A percentile compares a stretch with the other conserved stretches of the same genome.
Conservation (phyloP, 2,113 vertebrate species). For the Spilogale gracilis region DNA sequence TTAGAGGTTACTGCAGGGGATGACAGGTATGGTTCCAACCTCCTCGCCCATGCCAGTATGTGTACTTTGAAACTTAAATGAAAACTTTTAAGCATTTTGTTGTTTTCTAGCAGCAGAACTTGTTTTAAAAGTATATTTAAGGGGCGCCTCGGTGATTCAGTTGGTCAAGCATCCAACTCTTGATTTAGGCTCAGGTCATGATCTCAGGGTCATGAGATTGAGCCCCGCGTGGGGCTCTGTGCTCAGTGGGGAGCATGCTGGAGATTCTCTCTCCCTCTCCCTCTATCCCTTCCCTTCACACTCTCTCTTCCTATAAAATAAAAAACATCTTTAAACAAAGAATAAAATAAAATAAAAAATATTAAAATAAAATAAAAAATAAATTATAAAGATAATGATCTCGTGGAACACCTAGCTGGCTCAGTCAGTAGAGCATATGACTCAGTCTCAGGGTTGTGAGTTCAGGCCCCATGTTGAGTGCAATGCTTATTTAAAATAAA, state of each 20-base stretch:
- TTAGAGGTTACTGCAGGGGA: neutral
- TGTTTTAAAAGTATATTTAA: neutral
- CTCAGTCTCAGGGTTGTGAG: neutral
- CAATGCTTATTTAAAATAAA: neutral
- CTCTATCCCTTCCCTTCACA: neutral
- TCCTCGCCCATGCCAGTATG: neutral
- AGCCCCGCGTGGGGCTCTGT: neutral
- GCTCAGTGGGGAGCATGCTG: neutral
- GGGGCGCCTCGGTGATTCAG: neutral
- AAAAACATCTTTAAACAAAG: neutral
- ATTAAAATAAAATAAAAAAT: neutral
- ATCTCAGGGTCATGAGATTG: neutral
- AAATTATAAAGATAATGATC: neutral
- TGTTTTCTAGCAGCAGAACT: slow-evolving; percentile 20
- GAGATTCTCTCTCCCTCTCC: neutral
- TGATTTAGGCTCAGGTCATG: neutral
- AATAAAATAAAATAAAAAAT: neutral
- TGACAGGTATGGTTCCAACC: neutral
- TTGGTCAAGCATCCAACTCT: neutral
- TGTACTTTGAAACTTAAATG: slow-evolving; percentile 8
- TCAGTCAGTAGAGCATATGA: neutral
- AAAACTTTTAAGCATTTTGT: neutral
- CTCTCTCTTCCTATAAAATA: neutral
- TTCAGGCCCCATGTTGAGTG: neutral
- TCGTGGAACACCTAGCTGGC: neutral